Evolutionary conservation across 2,888 invertebrate species (phyloP), one percentile per base, ranked within the genome.

Genomic region (Linyphia triangularis): DNA sequence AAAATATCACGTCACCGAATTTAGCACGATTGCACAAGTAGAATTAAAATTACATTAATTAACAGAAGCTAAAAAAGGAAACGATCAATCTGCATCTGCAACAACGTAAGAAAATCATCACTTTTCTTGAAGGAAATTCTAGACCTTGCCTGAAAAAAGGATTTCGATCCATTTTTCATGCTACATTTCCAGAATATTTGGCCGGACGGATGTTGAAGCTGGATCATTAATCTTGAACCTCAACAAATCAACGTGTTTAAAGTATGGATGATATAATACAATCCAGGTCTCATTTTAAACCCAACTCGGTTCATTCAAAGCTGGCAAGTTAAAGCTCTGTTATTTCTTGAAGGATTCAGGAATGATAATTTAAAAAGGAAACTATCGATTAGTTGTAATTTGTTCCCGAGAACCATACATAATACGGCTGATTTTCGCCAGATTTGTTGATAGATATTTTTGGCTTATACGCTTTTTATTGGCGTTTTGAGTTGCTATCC

Each of bases 241-340:
- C 69, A 85, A 69, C 67, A 40, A 65, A 75, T 33, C 67, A 65
- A n/a, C 57, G 37, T 63, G 70, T 69, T 85, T 85, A 85, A 85
- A 85, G 67, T 75, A 85, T 85, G 84, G 84, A 85, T 77, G 84
- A 51, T 85, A 75, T 59, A 85, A 85, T 77, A 77, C 75, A 67
- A 67, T 67, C 65, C 30, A 22, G n/a, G 59, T 40, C 10, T 51
- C 40, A 5, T 26, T 22, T 70, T 70, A 26, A 9, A n/a, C 51
- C n/a, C n/a, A n/a, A n/a, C n/a, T n/a, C 51, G 5, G 13, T 51
- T 51, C 16, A 13, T 33, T 51, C 51, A 51, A n/a, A n/a, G 13
- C 5, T 51, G 51, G 51, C 51, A 51, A 51, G 51, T 51, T 51
- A 51, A 51, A 51, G 9, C 51, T 51, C 51, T 51, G n/a, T 13